Percentiles rank a stretch among this genome's conserved stretches.
These are phyloP conservation scores for Odontomyia ornata DNA, from an alignment of 2,888 invertebrate genomes.

Conservation along the genomic window DNA sequence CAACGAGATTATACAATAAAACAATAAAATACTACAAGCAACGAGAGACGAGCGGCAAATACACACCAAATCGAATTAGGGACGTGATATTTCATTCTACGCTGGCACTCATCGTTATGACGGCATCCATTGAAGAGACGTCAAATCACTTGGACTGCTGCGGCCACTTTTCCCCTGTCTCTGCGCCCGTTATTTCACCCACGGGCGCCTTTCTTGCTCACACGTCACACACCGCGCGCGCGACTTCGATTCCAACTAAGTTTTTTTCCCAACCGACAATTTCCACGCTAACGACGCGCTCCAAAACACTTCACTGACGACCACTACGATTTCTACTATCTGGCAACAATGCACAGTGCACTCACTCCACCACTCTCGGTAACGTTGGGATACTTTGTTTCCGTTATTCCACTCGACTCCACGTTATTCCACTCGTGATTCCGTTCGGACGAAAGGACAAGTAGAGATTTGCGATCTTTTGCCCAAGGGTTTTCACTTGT, in stretches of 20 bases:
- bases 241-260: too few relatives aligned
- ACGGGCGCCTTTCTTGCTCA: background rate
- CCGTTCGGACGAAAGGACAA: too few relatives aligned
- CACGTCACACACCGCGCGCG: background rate
- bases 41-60: background rate
- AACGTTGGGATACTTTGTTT: slow-evolving; percentile 14
- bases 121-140: slow-evolving; percentile 43
- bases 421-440: background rate
- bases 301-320: slow-evolving; percentile 9
- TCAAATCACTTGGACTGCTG: slow-evolving; percentile 9
- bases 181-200: background rate
- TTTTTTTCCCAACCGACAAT: background rate
- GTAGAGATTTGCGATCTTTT: too few relatives aligned
- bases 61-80: slow-evolving; percentile 49
- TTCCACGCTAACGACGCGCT: background rate
- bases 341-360: slow-evolving; percentile 22
- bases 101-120: slow-evolving; percentile 47
- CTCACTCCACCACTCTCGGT: slow-evolving; percentile 19
- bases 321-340: background rate
- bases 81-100: slow-evolving; percentile 50
- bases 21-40: background rate
- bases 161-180: background rate
- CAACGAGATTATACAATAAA: slow-evolving; percentile 5
- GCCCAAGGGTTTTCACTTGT: too few relatives aligned
- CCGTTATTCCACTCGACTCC: background rate